Conservation (phyloP, 2,797 vertebrate species). For the Benthosema pterotum region DNA sequence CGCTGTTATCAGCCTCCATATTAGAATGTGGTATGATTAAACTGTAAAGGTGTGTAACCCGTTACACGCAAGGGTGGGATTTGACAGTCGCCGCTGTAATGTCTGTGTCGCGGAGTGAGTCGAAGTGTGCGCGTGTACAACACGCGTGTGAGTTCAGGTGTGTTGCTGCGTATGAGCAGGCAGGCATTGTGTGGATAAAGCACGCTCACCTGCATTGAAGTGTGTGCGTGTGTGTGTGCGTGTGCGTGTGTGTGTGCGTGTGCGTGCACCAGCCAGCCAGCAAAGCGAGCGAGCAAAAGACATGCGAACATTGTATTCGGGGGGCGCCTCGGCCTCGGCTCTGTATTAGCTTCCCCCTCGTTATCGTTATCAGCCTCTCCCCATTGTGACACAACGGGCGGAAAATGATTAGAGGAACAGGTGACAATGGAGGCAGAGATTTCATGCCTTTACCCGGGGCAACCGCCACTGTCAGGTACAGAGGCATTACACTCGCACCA, state of each 20-base stretch:
- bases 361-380: conserved; percentile 76
- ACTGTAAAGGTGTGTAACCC: conserved; percentile 8
- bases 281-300: conserved; percentile 52
- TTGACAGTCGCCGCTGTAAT: neutral
- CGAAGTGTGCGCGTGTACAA: too few species aligned
- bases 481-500: conserved; percentile 70
- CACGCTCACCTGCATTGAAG: conserved; percentile 4
- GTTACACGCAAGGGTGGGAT: conserved; percentile 20
- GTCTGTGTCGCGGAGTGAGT: too few species aligned
- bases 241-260: conserved; percentile 24
- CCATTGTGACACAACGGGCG: conserved; percentile 72
- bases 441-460: conserved; percentile 66
- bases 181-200: too few species aligned
- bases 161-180: conserved; percentile 5
- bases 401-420: conserved; percentile 82
- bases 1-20: conserved; percentile 1
- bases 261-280: neutral
- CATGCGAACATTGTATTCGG: conserved; percentile 65
- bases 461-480: conserved; percentile 70
- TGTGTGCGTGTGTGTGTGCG: conserved; percentile 25
- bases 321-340: conserved; percentile 51
- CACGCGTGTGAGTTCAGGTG: neutral
- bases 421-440: conserved; percentile 79
- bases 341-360: conserved; percentile 77
- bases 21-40: conserved; percentile 16